phyloP scores from a whole-genome alignment of 2,113 vertebrate genomes.

The Sinocyclocheilus rhinocerous region DNA sequence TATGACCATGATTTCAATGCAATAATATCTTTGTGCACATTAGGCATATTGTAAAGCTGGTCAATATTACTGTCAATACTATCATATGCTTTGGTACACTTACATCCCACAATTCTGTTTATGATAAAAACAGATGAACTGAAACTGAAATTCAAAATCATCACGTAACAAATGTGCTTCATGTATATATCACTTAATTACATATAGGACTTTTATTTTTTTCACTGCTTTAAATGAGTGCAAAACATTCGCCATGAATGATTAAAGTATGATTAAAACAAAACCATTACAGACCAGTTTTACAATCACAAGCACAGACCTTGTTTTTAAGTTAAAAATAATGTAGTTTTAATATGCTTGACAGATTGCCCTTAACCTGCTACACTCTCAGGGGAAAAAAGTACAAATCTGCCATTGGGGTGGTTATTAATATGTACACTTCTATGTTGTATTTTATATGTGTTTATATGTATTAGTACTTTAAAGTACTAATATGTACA shows the following conservation, averaged over 20 bases:
- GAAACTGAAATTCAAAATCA: not conserved
- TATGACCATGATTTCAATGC: not conserved
- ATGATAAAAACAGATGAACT: not conserved
- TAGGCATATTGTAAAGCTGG: not conserved
- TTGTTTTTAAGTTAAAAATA: not conserved
- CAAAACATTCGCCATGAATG: not conserved
- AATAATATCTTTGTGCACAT: not conserved
- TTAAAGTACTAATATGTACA: not conserved
- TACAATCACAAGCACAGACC: not conserved
- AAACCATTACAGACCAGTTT: not conserved
- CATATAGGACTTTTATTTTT: no score
- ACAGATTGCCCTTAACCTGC: not conserved
- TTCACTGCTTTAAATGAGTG: not conserved
- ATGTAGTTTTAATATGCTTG: not conserved
- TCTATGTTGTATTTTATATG: not conserved
- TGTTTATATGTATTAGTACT: not conserved
- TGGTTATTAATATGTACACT: not conserved
- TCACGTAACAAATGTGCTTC: not conserved
- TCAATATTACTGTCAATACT: not conserved
- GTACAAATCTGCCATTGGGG: not conserved
- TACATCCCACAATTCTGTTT: not conserved
- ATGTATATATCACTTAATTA: not conserved
- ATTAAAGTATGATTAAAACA: not conserved
- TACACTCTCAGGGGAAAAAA: not conserved
- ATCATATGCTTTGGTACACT: not conserved